phyloP scores from a whole-genome alignment of 2,888 invertebrate species.

The Epinotia nisella region DNA sequence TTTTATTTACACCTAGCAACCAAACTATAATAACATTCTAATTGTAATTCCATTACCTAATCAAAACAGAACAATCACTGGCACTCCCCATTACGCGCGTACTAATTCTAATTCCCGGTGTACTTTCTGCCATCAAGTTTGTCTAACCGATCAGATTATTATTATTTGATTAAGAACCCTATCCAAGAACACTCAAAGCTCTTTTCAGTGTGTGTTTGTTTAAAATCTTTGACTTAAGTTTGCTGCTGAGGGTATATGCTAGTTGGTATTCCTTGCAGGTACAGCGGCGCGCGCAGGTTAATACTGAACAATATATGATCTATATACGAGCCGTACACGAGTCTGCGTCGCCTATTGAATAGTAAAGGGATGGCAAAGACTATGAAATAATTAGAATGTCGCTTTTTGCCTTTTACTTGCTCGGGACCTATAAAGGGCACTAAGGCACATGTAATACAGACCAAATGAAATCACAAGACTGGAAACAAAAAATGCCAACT shows the following conservation, averaged over 20 bases:
- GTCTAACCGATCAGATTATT: background rate
- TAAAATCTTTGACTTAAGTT: background rate
- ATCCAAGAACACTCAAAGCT: background rate
- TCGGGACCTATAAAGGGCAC: background rate
- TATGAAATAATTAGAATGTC: slow-evolving; percentile 43
- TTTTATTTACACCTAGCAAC: background rate
- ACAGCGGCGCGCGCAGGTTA: slow-evolving; percentile 71
- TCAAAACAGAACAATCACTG: slow-evolving; percentile 30
- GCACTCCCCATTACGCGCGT: slow-evolving; percentile 39
- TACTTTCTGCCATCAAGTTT: slow-evolving; percentile 7
- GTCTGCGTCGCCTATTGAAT: slow-evolving; percentile 70
- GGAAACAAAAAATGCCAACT: background rate
- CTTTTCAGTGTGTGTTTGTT: background rate
- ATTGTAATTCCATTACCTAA: slow-evolving; percentile 36
- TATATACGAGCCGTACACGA: slow-evolving; percentile 84
- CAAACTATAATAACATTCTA: slow-evolving; percentile 16
- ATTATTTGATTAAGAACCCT: background rate
- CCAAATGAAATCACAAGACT: background rate
- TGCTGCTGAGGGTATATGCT: slow-evolving; percentile 24
- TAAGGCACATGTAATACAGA: background rate
- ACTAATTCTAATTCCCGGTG: slow-evolving; percentile 42
- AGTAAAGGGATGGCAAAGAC: slow-evolving; percentile 63
- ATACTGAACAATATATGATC: slow-evolving; percentile 82
- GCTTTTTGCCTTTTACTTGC: background rate
- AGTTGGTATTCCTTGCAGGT: slow-evolving; percentile 48